Percentiles rank a stretch among this genome's conserved stretches.
Conservation (phyloP, 2,113 vertebrate species). For the Pollimyrus isidori region DNA sequence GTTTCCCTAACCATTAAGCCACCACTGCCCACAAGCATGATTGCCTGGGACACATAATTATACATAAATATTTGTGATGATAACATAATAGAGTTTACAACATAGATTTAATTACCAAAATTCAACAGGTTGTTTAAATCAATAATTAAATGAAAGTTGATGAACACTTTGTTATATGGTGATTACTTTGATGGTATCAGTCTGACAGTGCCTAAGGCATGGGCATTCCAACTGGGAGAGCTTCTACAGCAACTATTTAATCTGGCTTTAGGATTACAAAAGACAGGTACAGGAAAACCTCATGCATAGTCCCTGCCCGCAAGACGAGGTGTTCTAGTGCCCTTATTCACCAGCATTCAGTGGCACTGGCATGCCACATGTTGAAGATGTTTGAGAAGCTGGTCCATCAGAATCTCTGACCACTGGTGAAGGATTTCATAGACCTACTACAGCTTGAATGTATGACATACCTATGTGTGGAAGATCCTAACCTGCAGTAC, state of each 20-base stretch:
- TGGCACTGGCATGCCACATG: neutral
- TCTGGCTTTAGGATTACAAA: neutral
- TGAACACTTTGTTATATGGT: neutral
- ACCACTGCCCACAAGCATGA: no score
- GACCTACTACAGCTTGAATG: neutral
- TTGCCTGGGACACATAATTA: no score
- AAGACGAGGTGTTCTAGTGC: neutral
- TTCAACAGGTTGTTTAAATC: neutral
- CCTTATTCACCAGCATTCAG: neutral
- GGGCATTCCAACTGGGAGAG: neutral
- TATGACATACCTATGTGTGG: neutral
- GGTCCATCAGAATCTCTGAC: neutral
- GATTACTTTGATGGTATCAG: neutral
- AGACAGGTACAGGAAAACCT: neutral
- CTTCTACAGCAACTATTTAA: neutral
- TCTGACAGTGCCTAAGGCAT: neutral
- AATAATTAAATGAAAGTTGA: neutral
- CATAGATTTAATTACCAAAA: neutral
- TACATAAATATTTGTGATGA: neutral
- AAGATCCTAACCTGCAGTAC: neutral
- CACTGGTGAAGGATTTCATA: neutral
- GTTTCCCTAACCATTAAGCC: no score
- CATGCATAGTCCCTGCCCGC: neutral
- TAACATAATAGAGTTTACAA: neutral
- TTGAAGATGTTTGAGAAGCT: neutral